These are phyloP conservation scores for Xestobium rufovillosum DNA, from an alignment of 2,888 invertebrate species.

Conservation along the genomic window DNA sequence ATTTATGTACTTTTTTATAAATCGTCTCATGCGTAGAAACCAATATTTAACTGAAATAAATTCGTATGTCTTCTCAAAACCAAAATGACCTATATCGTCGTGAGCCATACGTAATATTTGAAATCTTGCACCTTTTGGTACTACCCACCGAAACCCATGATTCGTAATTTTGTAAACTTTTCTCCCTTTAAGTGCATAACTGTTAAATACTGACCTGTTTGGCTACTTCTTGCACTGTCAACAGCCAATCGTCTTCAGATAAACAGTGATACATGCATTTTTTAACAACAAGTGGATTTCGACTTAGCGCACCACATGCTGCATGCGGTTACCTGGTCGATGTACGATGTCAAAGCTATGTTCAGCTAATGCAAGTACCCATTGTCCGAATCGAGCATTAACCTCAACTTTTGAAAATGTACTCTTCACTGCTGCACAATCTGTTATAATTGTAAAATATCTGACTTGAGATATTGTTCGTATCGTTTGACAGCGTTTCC, in stretches of 20 bases:
- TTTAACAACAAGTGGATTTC: slow-evolving; percentile 8
- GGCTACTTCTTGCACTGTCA: slow-evolving; percentile 13
- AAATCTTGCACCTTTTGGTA: too few relatives aligned
- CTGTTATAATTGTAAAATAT: slow-evolving; percentile 16
- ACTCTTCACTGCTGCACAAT: slow-evolving; percentile 16
- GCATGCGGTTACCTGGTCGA: slow-evolving; percentile 9
- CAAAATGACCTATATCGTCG: too few relatives aligned
- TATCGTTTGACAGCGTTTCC: slow-evolving; percentile 17
- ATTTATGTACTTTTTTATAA: too few relatives aligned
- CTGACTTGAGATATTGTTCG: slow-evolving; percentile 13
- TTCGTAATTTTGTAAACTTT: too few relatives aligned
- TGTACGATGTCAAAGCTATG: slow-evolving; percentile 8
- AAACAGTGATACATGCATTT: slow-evolving; percentile 1
- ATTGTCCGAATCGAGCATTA: slow-evolving; percentile 12
- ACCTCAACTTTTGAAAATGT: slow-evolving; percentile 13
- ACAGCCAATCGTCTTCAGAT: slow-evolving; percentile 15
- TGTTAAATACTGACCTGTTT: too few relatives aligned
- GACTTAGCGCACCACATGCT: slow-evolving; percentile 12
- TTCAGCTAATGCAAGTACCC: slow-evolving; percentile 11
- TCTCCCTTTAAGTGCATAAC: too few relatives aligned
- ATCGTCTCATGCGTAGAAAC: too few relatives aligned
- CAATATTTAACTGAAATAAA: too few relatives aligned
- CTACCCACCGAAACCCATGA: too few relatives aligned
- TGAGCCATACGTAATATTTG: too few relatives aligned
- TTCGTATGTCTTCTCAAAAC: too few relatives aligned